Evolutionary conservation across 2,888 invertebrate genomes (phyloP), one percentile per base, ranked within the genome.

Genomic region (Eupithecia pulchellata): DNA sequence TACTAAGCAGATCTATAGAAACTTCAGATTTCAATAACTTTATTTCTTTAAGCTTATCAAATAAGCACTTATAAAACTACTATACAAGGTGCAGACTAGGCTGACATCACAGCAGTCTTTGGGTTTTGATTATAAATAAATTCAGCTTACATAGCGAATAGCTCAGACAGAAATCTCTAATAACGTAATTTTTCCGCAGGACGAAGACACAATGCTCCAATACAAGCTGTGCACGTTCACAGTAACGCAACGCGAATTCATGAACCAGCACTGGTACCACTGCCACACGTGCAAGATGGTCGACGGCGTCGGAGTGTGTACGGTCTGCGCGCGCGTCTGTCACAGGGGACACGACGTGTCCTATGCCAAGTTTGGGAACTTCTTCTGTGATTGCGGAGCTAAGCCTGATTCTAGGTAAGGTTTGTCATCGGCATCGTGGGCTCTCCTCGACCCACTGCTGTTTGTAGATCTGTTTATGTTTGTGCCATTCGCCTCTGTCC

Each of bases 251-350:
- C 98, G 98, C 84, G 99, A 99, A 90, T 99, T 99, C 88, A 99
- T 99, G 98, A 99, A 98, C 91, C 99, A 98, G 86, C 98, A 98
- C 87, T 98, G 99, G 99, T 99, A 99, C 93, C 99, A 99, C 91
- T 99, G 99, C 87, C 99, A 99, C 92, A 99, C 99, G 0, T 99
- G 99, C 91, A 97, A 97, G 88, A 99, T 99, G 99, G 97, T 99
- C 71, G 99, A 99, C 88, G 98, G 99, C 9, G 99, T 99, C 1
- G 99, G 99, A 0, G 99, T 99, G 34, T 99, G 99, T 89, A 98
- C 99, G 0, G 97, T 99, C 20, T 99, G 99, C 92, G 99, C 99
- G 0, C 95, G 98, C 68, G 99, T 99, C 11, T 99, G 99, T 85
- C 99, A 99, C 89, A 96, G 98, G 78, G 98, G 98, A 0, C 99